Evolutionary conservation across 2,888 invertebrate species (phyloP), one percentile per base, ranked within the genome.

Genomic region (Synergus umbraculus): DNA sequence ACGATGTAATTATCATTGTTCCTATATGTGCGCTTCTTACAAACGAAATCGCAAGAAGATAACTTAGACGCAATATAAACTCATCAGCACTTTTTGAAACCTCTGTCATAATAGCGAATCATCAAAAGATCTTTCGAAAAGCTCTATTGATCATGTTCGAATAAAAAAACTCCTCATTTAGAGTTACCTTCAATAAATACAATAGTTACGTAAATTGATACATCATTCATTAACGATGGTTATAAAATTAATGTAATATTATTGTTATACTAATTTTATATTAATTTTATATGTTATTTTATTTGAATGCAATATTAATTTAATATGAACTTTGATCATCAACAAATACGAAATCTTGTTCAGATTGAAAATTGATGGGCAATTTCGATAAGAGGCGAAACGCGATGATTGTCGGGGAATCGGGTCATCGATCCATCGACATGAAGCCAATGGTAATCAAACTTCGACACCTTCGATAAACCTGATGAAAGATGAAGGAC

Each of bases 1-100:
- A 79, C 81, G 86, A 85, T 86, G 88, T 88, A 88, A 88, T 88
- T 88, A 86, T 86, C 83, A 88, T 88, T 88, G 86, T 88, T 86
- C 82, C 79, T 69, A 60, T 76, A 79, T 77, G 66, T 49, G 49
- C 29, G 65, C 65, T 65, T 65, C 65, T 65, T 65, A 41, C 41
- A 41, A 65, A 65, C 65, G 9, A 41, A 64, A 15, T 18, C 18
- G 18, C n/a, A 60, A 60, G 9, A 64, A 7, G 1, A 37, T 15
- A 64, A 41, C 64, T 37, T 9, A n/a, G 2, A 18, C 7, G 60
- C 13, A 7, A 37, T 65, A 41, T 41, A 13, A 41, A 41, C 65
- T 41, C 65, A 65, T 65, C 65, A 9, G 22, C n/a, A 18, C 60
- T 60, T 60, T 60, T 22, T 10, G 4, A 15, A 65, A 65, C 41